Evolutionary conservation across 2,888 invertebrate genomes (phyloP).

Genomic region (Leistus spinibarbis): DNA sequence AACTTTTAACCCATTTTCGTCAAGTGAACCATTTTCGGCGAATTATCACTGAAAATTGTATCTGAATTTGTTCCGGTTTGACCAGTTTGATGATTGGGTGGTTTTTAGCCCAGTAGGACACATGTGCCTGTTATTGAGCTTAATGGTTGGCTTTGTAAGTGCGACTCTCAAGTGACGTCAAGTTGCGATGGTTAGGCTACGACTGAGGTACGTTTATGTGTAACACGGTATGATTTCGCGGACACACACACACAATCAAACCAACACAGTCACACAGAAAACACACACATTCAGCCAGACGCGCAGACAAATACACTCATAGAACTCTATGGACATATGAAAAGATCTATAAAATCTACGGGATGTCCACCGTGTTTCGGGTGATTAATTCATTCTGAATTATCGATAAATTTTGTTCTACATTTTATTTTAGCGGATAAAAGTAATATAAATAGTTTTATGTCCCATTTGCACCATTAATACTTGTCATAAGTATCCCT

Average conservation of each 20-base stretch:
- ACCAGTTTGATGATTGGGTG: background rate
- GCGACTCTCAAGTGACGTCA: background rate
- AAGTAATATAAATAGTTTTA: no score
- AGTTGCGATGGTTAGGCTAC: background rate
- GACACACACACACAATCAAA: background rate
- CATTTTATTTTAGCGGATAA: no score
- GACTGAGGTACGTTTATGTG: background rate
- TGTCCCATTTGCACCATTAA: no score
- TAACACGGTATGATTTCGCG: background rate
- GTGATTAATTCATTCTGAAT: no score
- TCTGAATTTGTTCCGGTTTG: background rate
- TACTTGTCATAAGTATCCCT: no score
- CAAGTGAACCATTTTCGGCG: background rate
- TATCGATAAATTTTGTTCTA: no score
- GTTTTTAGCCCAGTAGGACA: background rate
- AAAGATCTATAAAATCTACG: no score
- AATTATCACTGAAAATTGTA: background rate
- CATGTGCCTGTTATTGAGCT: background rate
- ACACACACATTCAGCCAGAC: no score
- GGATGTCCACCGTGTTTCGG: no score
- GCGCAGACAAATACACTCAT: background rate
- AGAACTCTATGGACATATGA: background rate
- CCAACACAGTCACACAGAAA: no score
- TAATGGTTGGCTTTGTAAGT: background rate
- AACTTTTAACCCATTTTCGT: background rate